Conservation (phyloP, 2,888 invertebrate genomes). For the Panorpa germanica region DNA sequence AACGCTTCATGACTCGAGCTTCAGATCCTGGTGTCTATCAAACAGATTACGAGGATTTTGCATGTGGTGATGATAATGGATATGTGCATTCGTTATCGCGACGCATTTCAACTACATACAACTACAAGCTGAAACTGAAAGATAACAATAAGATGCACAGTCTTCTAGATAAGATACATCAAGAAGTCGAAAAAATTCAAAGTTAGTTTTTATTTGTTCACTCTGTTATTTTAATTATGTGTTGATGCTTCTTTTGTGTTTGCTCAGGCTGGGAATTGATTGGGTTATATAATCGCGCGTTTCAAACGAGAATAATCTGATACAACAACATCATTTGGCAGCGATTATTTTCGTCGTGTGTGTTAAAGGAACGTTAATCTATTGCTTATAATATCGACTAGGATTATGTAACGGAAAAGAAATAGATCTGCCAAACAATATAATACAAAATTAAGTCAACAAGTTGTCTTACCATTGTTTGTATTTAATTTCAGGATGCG, state of each 20-base stretch:
- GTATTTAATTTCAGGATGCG: constrained; percentile 21
- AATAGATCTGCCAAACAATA: not conserved
- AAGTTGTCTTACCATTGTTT: constrained; percentile 10
- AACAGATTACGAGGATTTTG: constrained; percentile 15
- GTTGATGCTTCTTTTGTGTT: constrained; percentile 4
- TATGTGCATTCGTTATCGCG: constrained; percentile 9
- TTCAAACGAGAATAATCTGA: no score
- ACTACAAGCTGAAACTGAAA: constrained; percentile 10
- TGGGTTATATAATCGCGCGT: no score
- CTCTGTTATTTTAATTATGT: constrained; percentile 1
- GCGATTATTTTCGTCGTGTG: no score
- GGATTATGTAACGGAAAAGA: no score
- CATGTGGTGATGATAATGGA: constrained; percentile 13
- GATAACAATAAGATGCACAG: constrained; percentile 8
- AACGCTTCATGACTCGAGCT: constrained; percentile 10
- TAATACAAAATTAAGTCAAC: not conserved
- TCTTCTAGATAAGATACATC: constrained; percentile 20
- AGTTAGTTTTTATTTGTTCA: constrained; percentile 16
- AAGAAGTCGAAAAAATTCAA: constrained; percentile 22
- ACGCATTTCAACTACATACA: constrained; percentile 6
- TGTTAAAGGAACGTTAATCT: no score
- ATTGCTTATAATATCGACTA: no score
- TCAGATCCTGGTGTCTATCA: constrained; percentile 12
- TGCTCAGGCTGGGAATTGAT: no score
- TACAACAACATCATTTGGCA: no score